Conservation (phyloP, 2,888 invertebrate genomes). For the Pachliopta kotzebuea region DNA sequence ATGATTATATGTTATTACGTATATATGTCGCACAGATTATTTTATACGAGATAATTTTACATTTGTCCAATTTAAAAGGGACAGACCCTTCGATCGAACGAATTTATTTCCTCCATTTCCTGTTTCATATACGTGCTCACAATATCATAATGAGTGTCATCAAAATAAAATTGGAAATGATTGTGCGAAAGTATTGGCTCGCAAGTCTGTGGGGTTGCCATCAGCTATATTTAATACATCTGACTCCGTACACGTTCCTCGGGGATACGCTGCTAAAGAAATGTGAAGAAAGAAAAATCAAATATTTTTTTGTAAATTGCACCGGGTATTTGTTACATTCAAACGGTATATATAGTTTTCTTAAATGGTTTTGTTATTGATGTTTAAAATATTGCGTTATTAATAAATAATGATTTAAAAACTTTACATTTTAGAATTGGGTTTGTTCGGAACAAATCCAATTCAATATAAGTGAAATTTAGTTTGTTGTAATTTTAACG, state of each 20-base stretch:
- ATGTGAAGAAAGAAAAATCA: slow-evolving; percentile 1
- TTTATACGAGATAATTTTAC: not conserved
- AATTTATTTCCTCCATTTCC: slow-evolving; percentile 21
- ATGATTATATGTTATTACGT: too few species aligned
- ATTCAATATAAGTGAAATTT: not conserved
- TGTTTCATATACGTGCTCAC: slow-evolving; percentile 36
- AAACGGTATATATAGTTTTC: not conserved
- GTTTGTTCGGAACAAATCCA: not conserved
- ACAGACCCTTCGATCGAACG: slow-evolving; percentile 4
- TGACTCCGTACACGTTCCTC: slow-evolving; percentile 17
- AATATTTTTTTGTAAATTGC: not conserved
- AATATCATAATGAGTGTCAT: slow-evolving; percentile 66
- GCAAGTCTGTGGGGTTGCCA: slow-evolving; percentile 12
- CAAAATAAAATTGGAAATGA: slow-evolving; percentile 68
- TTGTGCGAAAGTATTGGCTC: slow-evolving; percentile 41
- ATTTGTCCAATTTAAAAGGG: not conserved
- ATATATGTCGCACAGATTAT: not conserved
- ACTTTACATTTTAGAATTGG: not conserved
- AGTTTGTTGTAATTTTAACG: not conserved
- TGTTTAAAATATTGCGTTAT: not conserved
- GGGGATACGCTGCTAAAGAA: not conserved
- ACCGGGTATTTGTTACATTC: not conserved
- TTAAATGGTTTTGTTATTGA: not conserved
- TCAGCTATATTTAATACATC: slow-evolving; percentile 25
- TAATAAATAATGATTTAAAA: not conserved